Percentiles rank a stretch among this genome's conserved stretches.
Evolutionary conservation across 2,888 invertebrate genomes (phyloP).

Genomic region (Brachypterus glaber): DNA sequence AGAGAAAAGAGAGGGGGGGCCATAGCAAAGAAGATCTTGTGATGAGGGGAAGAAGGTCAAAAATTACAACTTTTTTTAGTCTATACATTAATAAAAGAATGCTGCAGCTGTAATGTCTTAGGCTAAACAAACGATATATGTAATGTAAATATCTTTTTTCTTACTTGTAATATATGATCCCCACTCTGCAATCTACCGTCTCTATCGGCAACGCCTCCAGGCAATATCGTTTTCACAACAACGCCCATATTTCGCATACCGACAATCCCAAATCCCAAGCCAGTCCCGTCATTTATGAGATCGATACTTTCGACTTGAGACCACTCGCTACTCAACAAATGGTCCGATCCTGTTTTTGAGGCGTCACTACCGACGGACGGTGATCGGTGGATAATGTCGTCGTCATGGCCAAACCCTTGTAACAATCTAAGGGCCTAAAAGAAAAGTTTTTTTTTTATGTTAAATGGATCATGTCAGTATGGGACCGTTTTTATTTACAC

Average conservation of each 20-base stretch:
- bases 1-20: too few species aligned
- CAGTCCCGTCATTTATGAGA: conserved; percentile 93
- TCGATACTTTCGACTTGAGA: conserved; percentile 97
- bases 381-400: conserved; percentile 42
- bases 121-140: too few species aligned
- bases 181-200: conserved; percentile 96
- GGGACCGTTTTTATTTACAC: too few species aligned
- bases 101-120: too few species aligned
- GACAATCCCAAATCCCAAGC: conserved; percentile 97
- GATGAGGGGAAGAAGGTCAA: too few species aligned
- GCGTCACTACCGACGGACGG: conserved; percentile 60
- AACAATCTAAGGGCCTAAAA: conserved; percentile 56
- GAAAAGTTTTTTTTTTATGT: neutral
- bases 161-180: conserved; percentile 94
- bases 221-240: conserved; percentile 97
- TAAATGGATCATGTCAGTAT: neutral
- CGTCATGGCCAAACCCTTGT: conserved; percentile 52
- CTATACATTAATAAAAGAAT: too few species aligned
- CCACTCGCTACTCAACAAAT: conserved; percentile 80
- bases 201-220: conserved; percentile 94
- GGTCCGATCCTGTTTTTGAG: conserved; percentile 57
- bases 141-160: too few species aligned
- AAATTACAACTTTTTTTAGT: too few species aligned
- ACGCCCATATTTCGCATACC: conserved; percentile 96
- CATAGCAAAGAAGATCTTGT: too few species aligned